Percentiles rank a stretch among this genome's conserved stretches.
These are phyloP conservation scores for Isichthys henryi DNA, from an alignment of 2,113 vertebrate species.

Conservation along the genomic window DNA sequence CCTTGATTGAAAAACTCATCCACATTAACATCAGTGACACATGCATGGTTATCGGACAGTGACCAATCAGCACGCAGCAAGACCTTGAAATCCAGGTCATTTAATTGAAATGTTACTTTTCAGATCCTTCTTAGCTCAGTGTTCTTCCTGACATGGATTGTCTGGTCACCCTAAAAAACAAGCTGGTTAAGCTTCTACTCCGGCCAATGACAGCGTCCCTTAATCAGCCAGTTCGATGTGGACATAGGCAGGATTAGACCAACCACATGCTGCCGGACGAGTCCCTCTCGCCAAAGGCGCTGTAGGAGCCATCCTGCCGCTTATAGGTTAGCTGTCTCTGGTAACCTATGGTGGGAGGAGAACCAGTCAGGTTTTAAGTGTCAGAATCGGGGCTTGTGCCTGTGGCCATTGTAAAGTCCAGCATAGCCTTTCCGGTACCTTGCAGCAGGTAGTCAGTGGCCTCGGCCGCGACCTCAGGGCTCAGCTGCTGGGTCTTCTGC, in stretches of 20 bases:
- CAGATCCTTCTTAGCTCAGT: neutral
- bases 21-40: neutral
- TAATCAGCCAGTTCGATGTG: neutral
- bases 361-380: neutral
- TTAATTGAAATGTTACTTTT: neutral
- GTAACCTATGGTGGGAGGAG: slow-evolving; percentile 65
- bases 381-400: neutral
- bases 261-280: slow-evolving; percentile 93
- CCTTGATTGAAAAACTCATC: neutral
- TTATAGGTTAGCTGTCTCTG: slow-evolving; percentile 91
- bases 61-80: neutral
- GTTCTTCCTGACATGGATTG: neutral
- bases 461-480: slow-evolving; percentile 73
- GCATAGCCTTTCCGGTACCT: slow-evolving; percentile 45
- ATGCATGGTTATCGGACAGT: neutral
- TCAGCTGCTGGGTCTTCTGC: slow-evolving; percentile 83
- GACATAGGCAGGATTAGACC: slow-evolving; percentile 30
- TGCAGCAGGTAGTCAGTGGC: slow-evolving; percentile 79
- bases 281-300: slow-evolving; percentile 87
- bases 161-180: neutral
- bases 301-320: slow-evolving; percentile 89
- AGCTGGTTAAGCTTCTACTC: neutral
- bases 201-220: neutral
- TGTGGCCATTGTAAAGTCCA: neutral
- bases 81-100: neutral